Percentiles rank a stretch among this genome's conserved stretches.
These are phyloP conservation scores for Hydra vulgaris DNA, from an alignment of 30 jellyfish, hydroid and myxozoan genomes.

Conservation along the genomic window DNA sequence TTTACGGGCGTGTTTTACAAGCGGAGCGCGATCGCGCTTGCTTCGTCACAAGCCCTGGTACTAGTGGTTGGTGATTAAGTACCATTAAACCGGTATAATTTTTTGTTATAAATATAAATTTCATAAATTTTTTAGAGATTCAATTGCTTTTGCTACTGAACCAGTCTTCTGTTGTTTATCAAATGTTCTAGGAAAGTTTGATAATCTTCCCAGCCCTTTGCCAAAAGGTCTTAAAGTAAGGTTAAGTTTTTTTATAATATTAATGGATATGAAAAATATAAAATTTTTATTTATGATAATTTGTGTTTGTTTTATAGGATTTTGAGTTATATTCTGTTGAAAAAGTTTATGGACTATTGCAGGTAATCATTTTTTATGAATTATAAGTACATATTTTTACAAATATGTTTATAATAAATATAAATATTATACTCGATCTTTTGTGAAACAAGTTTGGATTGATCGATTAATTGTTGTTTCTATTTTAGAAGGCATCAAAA, in stretches of 20 bases:
- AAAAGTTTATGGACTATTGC: conserved; percentile 64
- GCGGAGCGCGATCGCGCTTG: no score
- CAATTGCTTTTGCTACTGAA: conserved; percentile 90
- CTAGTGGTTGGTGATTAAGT: no score
- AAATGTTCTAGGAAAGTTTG: conserved; percentile 68
- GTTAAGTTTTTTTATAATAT: not conserved
- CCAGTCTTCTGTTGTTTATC: conserved; percentile 76
- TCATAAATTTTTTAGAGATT: conserved; percentile 69
- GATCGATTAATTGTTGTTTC: no score
- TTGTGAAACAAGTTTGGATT: no score
- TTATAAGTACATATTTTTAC: not conserved
- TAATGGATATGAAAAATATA: not conserved
- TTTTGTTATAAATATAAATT: no score
- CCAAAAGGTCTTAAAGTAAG: conserved; percentile 51
- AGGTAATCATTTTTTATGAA: conserved; percentile 31
- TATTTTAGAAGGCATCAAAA: no score
- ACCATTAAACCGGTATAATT: no score
- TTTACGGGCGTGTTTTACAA: no score
- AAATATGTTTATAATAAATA: no score
- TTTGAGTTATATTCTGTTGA: conserved; percentile 75
- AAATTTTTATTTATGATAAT: not conserved
- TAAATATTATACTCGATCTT: no score
- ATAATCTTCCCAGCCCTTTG: conserved; percentile 39
- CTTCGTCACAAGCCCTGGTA: no score
- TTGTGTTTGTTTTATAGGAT: conserved; percentile 21